A percentile compares a stretch with the other conserved stretches of the same genome.
Conservation (phyloP, 2,888 invertebrate genomes). For the Abscondita cerata region DNA sequence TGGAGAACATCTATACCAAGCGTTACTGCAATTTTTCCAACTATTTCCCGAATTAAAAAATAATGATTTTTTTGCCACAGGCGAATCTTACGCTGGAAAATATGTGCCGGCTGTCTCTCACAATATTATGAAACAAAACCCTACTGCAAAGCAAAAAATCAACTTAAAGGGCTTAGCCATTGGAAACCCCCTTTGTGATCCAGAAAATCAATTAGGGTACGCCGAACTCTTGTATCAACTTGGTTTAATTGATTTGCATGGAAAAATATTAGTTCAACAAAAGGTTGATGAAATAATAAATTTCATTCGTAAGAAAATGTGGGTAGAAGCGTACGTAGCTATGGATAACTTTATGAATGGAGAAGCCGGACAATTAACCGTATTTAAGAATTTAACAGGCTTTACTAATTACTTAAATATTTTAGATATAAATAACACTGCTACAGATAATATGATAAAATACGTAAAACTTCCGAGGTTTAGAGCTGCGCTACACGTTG, state of each 20-base stretch:
- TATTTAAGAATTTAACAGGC: constrained; percentile 74
- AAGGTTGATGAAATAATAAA: constrained; percentile 63
- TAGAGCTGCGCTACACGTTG: constrained; percentile 68
- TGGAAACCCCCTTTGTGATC: constrained; percentile 78
- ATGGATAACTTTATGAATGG: constrained; percentile 67
- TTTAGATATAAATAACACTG: constrained; percentile 64
- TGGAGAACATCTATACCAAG: constrained; percentile 75
- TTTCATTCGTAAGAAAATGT: constrained; percentile 66
- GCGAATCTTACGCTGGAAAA: constrained; percentile 81
- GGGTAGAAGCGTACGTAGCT: constrained; percentile 66
- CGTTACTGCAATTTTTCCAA: constrained; percentile 77
- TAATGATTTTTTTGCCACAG: constrained; percentile 81
- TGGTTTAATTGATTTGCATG: constrained; percentile 69
- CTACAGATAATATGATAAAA: constrained; percentile 46
- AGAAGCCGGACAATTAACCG: too few species aligned
- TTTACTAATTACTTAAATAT: constrained; percentile 75
- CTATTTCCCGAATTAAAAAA: constrained; percentile 73
- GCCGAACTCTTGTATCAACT: constrained; percentile 76
- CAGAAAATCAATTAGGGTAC: constrained; percentile 72
- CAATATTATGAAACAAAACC: constrained; percentile 68
- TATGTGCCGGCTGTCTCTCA: constrained; percentile 69
- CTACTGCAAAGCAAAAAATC: constrained; percentile 63
- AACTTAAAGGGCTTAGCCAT: constrained; percentile 72
- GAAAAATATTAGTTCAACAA: constrained; percentile 62
- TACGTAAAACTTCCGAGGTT: constrained; percentile 55